phyloP scores from a whole-genome alignment of 2,797 vertebrate species.

The Spatula clypeata region DNA sequence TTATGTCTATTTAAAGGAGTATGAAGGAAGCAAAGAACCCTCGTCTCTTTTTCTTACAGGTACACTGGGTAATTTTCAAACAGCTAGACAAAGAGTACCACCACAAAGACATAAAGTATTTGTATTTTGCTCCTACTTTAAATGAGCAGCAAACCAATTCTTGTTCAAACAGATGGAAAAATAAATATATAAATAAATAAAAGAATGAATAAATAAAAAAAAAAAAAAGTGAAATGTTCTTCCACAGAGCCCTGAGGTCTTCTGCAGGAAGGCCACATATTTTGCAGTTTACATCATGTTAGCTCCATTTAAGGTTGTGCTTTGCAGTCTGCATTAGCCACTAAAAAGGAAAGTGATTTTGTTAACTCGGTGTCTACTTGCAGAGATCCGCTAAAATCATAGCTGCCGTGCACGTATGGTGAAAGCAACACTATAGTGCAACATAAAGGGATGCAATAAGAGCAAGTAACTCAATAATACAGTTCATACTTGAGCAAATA shows the following conservation, averaged over 20 bases:
- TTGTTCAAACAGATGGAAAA: not conserved
- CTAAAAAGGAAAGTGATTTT: not conserved
- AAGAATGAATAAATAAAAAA: too few relatives aligned
- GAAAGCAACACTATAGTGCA: not conserved
- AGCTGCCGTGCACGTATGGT: rapidly evolving
- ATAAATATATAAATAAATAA: too few relatives aligned
- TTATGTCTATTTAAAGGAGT: not conserved
- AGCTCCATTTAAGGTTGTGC: not conserved
- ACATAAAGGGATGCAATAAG: not conserved
- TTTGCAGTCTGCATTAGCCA: not conserved
- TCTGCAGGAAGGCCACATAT: not conserved
- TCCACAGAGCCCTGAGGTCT: not conserved
- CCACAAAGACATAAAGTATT: not conserved
- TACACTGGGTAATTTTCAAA: not conserved
- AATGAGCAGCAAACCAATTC: not conserved
- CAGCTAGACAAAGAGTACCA: not conserved
- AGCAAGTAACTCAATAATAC: not conserved
- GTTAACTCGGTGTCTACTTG: not conserved
- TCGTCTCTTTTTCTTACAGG: not conserved
- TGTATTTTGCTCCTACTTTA: not conserved
- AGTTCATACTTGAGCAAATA: not conserved
- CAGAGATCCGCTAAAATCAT: not conserved
- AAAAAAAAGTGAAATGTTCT: not conserved
- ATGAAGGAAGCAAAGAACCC: not conserved
- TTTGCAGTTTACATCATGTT: not conserved